Conservation (phyloP, 2,113 vertebrate genomes). For the Petrocephalus zakoni region DNA sequence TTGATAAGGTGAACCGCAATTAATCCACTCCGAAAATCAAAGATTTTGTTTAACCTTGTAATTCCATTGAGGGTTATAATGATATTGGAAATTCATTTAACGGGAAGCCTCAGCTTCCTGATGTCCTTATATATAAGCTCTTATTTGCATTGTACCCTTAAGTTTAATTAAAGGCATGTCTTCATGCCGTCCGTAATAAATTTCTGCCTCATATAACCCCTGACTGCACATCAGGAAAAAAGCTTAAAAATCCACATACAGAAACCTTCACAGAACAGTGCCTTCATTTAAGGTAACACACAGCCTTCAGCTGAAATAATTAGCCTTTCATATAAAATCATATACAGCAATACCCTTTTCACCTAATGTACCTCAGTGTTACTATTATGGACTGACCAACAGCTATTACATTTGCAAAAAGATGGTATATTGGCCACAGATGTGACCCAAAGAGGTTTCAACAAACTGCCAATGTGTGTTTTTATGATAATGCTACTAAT, state of each 20-base stretch:
- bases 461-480: not conserved
- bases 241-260: not conserved
- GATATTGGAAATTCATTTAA: conserved; percentile 20
- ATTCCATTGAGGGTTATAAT: not conserved
- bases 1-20: conserved; percentile 32
- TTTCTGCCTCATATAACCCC: not conserved
- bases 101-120: conserved; percentile 33
- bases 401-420: not conserved
- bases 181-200: not conserved
- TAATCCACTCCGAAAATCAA: conserved; percentile 39
- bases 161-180: not conserved
- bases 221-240: not conserved
- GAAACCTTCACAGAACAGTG: not conserved
- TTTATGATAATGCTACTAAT: not conserved
- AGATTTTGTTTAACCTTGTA: conserved; percentile 35
- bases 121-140: conserved; percentile 34
- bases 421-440: not conserved
- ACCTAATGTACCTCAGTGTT: not conserved
- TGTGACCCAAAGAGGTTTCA: not conserved
- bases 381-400: not conserved
- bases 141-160: not conserved
- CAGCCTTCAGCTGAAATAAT: not conserved
- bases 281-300: not conserved
- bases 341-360: not conserved
- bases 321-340: conserved; percentile 1